These are phyloP conservation scores for Trachelus stipa DNA, from an alignment of 2,888 invertebrate species.

Conservation along the genomic window DNA sequence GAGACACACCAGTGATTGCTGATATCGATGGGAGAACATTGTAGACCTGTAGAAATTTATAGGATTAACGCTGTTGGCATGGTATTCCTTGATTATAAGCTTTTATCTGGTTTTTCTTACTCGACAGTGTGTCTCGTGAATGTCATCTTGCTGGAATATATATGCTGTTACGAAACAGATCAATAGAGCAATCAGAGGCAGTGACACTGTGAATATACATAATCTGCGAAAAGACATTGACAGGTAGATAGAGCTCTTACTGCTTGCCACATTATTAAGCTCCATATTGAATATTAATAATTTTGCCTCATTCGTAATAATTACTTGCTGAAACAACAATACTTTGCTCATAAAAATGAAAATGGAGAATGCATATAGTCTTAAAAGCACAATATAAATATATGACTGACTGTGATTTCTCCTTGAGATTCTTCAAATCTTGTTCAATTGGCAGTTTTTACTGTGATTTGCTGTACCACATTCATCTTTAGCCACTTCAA, in stretches of 20 bases:
- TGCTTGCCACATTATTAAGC: constrained; percentile 56
- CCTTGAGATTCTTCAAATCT: background rate
- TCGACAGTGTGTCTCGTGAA: constrained; percentile 94
- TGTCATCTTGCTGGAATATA: constrained; percentile 92
- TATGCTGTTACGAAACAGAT: constrained; percentile 91
- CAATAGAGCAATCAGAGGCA: constrained; percentile 86
- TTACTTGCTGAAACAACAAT: background rate
- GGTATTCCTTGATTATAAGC: background rate
- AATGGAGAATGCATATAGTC: background rate
- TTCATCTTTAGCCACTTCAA: constrained; percentile 31
- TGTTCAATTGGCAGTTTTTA: background rate
- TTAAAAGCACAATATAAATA: background rate
- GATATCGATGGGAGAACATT: constrained; percentile 96
- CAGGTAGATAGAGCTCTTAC: constrained; percentile 72
- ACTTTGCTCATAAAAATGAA: background rate
- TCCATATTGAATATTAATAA: constrained; percentile 48
- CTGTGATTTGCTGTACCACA: background rate
- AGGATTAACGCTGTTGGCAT: background rate
- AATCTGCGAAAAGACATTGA: constrained; percentile 82
- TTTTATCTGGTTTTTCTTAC: constrained; percentile 71
- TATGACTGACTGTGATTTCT: background rate
- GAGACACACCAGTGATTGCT: constrained; percentile 93
- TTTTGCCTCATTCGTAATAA: constrained; percentile 1
- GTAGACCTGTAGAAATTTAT: constrained; percentile 77
- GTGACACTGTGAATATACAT: constrained; percentile 84